A percentile compares a stretch with the other conserved stretches of the same genome.
Evolutionary conservation across 2,888 invertebrate genomes (phyloP).

Genomic region (Sinotaia quadrata): DNA sequence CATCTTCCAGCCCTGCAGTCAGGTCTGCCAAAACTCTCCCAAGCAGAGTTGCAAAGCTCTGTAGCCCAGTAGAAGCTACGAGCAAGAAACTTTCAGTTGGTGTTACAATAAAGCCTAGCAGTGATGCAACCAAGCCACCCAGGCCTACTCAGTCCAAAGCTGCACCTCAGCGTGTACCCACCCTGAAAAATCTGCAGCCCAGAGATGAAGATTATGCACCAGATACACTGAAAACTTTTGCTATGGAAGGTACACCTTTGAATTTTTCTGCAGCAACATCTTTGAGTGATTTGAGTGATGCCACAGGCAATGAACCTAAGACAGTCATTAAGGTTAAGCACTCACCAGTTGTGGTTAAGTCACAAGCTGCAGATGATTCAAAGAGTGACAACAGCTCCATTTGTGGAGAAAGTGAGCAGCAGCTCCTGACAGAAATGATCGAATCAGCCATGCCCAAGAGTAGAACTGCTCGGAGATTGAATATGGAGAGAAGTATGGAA

Average conservation of each 20-base stretch:
- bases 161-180: not conserved
- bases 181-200: not conserved
- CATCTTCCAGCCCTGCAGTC: not conserved
- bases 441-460: slow-evolving; percentile 69
- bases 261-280: slow-evolving; percentile 89
- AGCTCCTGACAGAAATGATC: slow-evolving; percentile 67
- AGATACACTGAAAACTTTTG: slow-evolving; percentile 81
- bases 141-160: not conserved
- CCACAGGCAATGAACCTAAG: slow-evolving; percentile 39
- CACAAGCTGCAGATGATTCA: slow-evolving; percentile 43
- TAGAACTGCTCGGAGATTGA: slow-evolving; percentile 41
- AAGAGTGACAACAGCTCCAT: slow-evolving; percentile 65
- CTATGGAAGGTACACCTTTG: slow-evolving; percentile 89
- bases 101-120: not conserved
- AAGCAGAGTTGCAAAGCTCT: not conserved
- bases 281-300: slow-evolving; percentile 84
- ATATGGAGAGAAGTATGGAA: slow-evolving; percentile 52
- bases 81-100: not conserved
- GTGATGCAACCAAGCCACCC: not conserved
- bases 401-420: slow-evolving; percentile 61
- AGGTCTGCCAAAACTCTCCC: slow-evolving; percentile 22
- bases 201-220: slow-evolving; percentile 13
- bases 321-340: slow-evolving; percentile 18
- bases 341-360: not conserved
- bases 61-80: not conserved